Conservation (phyloP, 2,113 vertebrate species). For the Anhinga rufa region DNA sequence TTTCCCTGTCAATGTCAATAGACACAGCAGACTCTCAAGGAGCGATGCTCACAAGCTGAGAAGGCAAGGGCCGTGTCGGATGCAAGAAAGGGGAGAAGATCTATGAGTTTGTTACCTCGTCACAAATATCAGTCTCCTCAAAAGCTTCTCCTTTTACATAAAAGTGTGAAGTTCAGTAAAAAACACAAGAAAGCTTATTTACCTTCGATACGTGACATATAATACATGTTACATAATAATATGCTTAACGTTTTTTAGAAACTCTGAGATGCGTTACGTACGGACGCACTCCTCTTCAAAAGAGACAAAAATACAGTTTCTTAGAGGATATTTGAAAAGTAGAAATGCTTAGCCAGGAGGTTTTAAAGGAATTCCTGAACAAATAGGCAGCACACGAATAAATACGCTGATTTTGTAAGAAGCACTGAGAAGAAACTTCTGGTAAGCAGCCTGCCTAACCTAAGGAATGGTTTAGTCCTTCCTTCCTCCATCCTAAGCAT, state of each 20-base stretch:
- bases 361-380: neutral
- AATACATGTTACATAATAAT: neutral
- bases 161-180: neutral
- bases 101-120: neutral
- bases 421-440: neutral
- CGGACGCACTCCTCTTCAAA: neutral
- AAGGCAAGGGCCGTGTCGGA: neutral
- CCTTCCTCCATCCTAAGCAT: neutral
- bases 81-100: neutral
- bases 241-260: neutral
- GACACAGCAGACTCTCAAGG: neutral
- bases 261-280: neutral
- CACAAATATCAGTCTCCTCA: neutral
- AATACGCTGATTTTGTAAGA: neutral
- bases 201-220: neutral
- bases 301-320: neutral
- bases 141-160: neutral
- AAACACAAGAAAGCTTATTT: neutral
- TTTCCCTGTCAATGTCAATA: conserved; percentile 17
- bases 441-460: neutral
- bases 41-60: neutral
- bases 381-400: neutral
- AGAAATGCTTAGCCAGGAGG: neutral
- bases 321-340: neutral
- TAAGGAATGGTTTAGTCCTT: conserved; percentile 18